Evolutionary conservation across 2,888 invertebrate species (phyloP).

Genomic region (Apotomis betuletana): DNA sequence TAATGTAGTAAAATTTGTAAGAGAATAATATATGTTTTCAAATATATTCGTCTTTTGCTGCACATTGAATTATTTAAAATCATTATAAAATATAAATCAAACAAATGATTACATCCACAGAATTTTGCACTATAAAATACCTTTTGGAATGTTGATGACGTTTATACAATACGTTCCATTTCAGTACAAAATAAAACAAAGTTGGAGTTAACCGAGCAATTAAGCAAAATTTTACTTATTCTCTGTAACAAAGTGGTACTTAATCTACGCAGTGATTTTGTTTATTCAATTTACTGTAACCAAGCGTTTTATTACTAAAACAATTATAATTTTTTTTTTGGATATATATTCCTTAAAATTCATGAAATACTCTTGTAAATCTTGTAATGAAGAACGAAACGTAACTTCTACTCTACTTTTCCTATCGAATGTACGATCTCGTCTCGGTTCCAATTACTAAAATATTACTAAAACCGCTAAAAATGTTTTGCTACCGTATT

Average conservation of each 20-base stretch:
- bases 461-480: conserved; percentile 35
- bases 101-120: background rate
- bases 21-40: too few relatives aligned
- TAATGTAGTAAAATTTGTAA: too few relatives aligned
- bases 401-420: conserved; percentile 34
- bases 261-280: too few relatives aligned
- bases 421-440: conserved; percentile 39
- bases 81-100: background rate
- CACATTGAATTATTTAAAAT: too few relatives aligned
- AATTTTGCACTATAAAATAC: conserved; percentile 17
- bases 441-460: conserved; percentile 34
- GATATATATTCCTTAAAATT: background rate
- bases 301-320: too few relatives aligned
- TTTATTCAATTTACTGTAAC: too few relatives aligned
- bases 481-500: conserved; percentile 19
- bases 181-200: background rate
- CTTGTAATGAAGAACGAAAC: conserved; percentile 24
- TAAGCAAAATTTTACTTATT: background rate
- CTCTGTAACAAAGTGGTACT: too few relatives aligned
- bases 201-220: background rate
- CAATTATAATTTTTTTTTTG: too few relatives aligned
- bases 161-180: conserved; percentile 34
- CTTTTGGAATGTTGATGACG: conserved; percentile 34
- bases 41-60: too few relatives aligned
- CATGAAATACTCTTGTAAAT: background rate